Conservation (phyloP, 1,140 invertebrate species). For the Zaprionus camerounensis region DNA sequence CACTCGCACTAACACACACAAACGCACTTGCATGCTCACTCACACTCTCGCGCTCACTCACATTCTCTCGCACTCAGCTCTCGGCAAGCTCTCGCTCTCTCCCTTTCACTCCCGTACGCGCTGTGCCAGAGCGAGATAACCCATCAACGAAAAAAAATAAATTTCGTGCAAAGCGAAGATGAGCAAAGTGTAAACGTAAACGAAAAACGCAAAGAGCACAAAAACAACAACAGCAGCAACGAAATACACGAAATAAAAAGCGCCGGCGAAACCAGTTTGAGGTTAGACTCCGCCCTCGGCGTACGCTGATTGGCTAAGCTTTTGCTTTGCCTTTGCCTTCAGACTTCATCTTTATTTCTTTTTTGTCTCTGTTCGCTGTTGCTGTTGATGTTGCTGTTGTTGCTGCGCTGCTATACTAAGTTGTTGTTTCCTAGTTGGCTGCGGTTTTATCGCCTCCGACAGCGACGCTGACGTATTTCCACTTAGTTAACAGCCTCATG, state of each 20-base stretch:
- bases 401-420: slow-evolving; percentile 21
- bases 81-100: slow-evolving; percentile 36
- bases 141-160: slow-evolving; percentile 62
- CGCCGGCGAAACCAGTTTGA: slow-evolving; percentile 77
- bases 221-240: slow-evolving; percentile 52
- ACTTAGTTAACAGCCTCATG: slow-evolving; percentile 44
- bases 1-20: slow-evolving; percentile 21
- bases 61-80: slow-evolving; percentile 15
- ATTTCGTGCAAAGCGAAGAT: slow-evolving; percentile 78
- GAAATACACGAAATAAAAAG: slow-evolving; percentile 73
- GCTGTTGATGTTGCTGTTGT: slow-evolving; percentile 47
- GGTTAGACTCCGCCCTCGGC: slow-evolving; percentile 79
- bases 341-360: slow-evolving; percentile 78
- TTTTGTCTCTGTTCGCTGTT: slow-evolving; percentile 24
- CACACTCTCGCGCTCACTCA: slow-evolving; percentile 9
- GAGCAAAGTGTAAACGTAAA: slow-evolving; percentile 80
- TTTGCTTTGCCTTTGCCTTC: slow-evolving; percentile 60
- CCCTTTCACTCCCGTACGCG: slow-evolving; percentile 41
- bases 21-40: background rate
- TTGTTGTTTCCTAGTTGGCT: slow-evolving; percentile 45
- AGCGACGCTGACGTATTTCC: slow-evolving; percentile 35
- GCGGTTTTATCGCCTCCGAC: slow-evolving; percentile 56
- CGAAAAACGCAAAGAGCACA: slow-evolving; percentile 65
- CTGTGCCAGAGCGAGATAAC: slow-evolving; percentile 81
- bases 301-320: slow-evolving; percentile 83